phyloP scores from a whole-genome alignment of 2,113 vertebrate species.

The Takifugu bimaculatus region DNA sequence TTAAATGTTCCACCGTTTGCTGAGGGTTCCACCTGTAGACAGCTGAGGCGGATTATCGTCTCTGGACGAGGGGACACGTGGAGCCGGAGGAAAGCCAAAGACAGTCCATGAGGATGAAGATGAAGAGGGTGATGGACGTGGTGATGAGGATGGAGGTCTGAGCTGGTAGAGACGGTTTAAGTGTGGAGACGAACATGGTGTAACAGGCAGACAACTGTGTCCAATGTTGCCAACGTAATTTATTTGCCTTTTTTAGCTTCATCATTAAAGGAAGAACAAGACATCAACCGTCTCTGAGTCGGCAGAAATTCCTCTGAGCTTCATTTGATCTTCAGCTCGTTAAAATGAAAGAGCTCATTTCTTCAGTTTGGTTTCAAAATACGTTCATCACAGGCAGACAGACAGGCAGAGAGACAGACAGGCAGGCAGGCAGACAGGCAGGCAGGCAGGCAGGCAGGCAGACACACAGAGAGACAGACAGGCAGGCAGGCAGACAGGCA shows the following conservation, averaged over 20 bases:
- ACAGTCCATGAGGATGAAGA: constrained; percentile 48
- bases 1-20: constrained; percentile 24
- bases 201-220: neutral
- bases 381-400: too few species aligned
- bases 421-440: too few species aligned
- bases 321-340: too few species aligned
- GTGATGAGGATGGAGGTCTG: neutral
- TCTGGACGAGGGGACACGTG: too few species aligned
- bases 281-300: too few species aligned
- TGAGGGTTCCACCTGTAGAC: neutral
- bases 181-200: neutral
- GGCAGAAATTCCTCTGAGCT: too few species aligned
- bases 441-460: too few species aligned
- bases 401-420: too few species aligned
- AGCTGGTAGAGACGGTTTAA: neutral
- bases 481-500: too few species aligned
- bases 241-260: constrained; percentile 31
- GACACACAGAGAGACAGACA: too few species aligned
- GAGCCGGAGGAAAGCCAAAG: constrained; percentile 79
- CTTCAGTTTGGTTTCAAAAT: too few species aligned
- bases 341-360: too few species aligned
- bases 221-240: constrained; percentile 17
- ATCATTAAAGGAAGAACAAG: neutral
- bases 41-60: neutral
- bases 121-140: neutral